Evolutionary conservation across 2,797 vertebrate genomes (phyloP), one percentile per base, ranked within the genome.

Genomic region (Microctenopoma lineatum): DNA sequence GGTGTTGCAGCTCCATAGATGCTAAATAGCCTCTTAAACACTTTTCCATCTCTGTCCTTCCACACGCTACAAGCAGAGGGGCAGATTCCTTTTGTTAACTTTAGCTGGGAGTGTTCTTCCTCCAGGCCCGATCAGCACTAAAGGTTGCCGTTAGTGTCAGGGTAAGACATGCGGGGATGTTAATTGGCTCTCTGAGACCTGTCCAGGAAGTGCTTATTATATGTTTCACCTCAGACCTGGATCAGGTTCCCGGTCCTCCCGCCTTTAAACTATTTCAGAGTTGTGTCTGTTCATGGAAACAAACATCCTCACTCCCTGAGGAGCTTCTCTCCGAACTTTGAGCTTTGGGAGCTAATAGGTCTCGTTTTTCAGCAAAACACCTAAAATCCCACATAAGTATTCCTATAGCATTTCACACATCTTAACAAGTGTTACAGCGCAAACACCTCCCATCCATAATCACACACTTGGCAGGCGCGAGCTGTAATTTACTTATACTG

Each of bases 401-500:
- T 63, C 5, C 16, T 4, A 36, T 32, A 0, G 29, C 25, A 56
- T 63, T 69, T 72, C 42, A 32, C 67, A 71, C 63, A 45, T 79
- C 67, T 59, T 63, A 58, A 74, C 70, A 74, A 84, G 62, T 75
- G 71, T 80, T 79, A 51, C 61, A 74, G 79, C 79, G 64, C 70
- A 82, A 77, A 78, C 77, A 62, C 52, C 66, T 50, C 66, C 64
- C 73, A 84, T 80, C 71, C 80, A 73, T 84, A 86, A 84, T 85
- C 81, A 77, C 79, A 87, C 83, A 84, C 83, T 86, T 85, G 75
- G 88, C 84, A 87, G 84, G 65, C 78, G 48, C 25, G 14, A 65
- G 69, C 75, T 73, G 70, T 85, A 78, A 89, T 89, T 91, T 88
- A 87, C 91, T 90, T 79, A 79, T 66, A 76, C 87, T 59, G 59